Base-by-base conservation (phyloP, 2,113 vertebrate species). In the Muntiacus reevesi region DNA sequence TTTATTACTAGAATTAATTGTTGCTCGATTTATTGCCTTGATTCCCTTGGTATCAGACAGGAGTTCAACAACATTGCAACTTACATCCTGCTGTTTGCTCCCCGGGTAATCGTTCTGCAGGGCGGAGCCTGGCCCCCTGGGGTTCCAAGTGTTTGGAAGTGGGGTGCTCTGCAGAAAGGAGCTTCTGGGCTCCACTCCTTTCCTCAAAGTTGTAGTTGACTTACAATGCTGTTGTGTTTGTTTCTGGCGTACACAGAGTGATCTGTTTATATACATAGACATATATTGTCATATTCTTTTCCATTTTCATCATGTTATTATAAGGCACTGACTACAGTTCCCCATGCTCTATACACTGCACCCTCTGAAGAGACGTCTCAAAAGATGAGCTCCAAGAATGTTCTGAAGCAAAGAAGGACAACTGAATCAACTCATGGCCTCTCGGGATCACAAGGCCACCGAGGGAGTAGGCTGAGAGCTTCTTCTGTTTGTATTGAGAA, bases 381-480 rank as follows among this genome's bases (percentile, higher is more conserved):
- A 47, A 89, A 81, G 88, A 76, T 67, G n/a, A 45, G 23, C 5
- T 43, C 54, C 54, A 57, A 76, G 78, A 47, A 62, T 25, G 78
- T 67, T 64, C 45, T 25, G 76, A 54, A 54, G 62, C 33, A 33
- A 62, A 19, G 30, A 57, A 79, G 45, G 15, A 16, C 28, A 36
- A 21, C 6, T 6, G 28, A 64, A 30, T 43, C 6, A 50, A 76
- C 28, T 10, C 36, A 2, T 4, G 2, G 74, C 36, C 62, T 28
- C 13, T n/a, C 21, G 7, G 7, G 10, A 14, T 50, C 59, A 4
- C 0, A 5, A 1, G 4, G 30, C 16, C 13, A 0, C 0, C 27
- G 74, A 23, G 1, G 3, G 4, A 6, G 0, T 0, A 33, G 36
- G 13, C 25, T 0, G 3, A 21, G 30, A 28, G 5, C 62, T 45